phyloP scores from a whole-genome alignment of 2,113 vertebrate species.

The Antidorcas marsupialis region DNA sequence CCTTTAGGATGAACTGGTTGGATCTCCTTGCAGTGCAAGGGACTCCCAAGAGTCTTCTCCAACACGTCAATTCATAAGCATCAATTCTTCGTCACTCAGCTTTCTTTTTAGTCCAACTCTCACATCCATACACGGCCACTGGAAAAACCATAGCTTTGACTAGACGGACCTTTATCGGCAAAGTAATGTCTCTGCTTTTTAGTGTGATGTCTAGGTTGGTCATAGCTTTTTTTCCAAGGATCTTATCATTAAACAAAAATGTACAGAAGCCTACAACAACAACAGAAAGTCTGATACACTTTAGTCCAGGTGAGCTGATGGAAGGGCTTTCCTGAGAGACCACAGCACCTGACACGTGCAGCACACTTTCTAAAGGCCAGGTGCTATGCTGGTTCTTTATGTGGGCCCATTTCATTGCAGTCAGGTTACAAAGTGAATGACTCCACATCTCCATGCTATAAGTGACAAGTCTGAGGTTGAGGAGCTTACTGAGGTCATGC shows the following conservation, averaged over 20 bases:
- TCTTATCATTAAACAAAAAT: background rate
- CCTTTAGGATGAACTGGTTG: background rate
- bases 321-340: background rate
- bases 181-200: background rate
- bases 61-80: background rate
- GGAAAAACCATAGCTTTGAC: background rate
- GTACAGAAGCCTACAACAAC: background rate
- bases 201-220: background rate
- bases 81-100: rapidly evolving
- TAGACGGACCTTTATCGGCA: background rate
- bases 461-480: background rate
- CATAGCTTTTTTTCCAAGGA: background rate
- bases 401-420: background rate
- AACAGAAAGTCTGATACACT: background rate
- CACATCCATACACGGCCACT: background rate
- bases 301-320: background rate
- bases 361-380: background rate
- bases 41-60: background rate
- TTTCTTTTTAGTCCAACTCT: background rate
- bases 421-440: background rate
- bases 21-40: background rate
- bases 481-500: background rate
- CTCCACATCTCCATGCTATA: background rate
- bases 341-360: background rate
- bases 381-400: background rate